These are phyloP conservation scores for Crepidodera aurea DNA, from an alignment of 2,888 invertebrate species.

Conservation along the genomic window DNA sequence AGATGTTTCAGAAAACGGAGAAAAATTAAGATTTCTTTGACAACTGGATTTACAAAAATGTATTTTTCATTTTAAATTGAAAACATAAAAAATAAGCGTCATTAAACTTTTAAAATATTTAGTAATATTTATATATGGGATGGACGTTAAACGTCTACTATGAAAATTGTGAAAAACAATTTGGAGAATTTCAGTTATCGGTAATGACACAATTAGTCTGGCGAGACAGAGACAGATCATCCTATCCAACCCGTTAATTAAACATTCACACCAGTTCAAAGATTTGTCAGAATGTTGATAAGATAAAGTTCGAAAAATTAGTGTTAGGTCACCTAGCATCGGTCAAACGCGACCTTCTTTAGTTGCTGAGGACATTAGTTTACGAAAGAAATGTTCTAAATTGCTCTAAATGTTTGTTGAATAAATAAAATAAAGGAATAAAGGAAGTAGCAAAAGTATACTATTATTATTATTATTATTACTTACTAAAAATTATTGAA, in stretches of 20 bases:
- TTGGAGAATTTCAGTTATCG: conserved; percentile 25
- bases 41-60: too few species aligned
- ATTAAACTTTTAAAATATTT: conserved; percentile 9
- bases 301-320: conserved; percentile 43
- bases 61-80: too few species aligned
- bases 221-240: conserved; percentile 21
- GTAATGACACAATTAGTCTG: conserved; percentile 27
- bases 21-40: too few species aligned
- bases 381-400: too few species aligned
- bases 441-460: too few species aligned
- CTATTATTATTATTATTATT: too few species aligned
- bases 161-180: conserved; percentile 23
- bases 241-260: conserved; percentile 49
- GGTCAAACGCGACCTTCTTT: conserved; percentile 5
- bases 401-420: too few species aligned
- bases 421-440: too few species aligned
- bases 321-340: conserved; percentile 4
- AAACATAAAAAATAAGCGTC: too few species aligned
- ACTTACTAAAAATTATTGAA: too few species aligned
- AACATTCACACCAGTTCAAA: conserved; percentile 52
- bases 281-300: conserved; percentile 48
- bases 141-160: conserved; percentile 12
- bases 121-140: conserved; percentile 13
- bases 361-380: background rate
- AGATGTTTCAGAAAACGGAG: background rate